Evolutionary conservation across 2,888 invertebrate species (phyloP).

Genomic region (Nemapogon koenigi): DNA sequence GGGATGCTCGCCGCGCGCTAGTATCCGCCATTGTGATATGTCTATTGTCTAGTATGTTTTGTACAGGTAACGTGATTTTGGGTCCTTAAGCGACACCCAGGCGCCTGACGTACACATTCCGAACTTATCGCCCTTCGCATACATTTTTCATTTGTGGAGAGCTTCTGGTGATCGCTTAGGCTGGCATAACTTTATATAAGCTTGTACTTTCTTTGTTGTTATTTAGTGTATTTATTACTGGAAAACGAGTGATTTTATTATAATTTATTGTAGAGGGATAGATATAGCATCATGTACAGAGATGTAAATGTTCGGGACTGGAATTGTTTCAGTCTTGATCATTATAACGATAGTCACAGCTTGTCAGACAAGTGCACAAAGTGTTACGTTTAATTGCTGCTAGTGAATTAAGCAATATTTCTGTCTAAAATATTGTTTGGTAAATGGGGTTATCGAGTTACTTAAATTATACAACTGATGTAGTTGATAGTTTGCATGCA

Average conservation of each 20-base stretch:
- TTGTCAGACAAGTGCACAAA: constrained; percentile 59
- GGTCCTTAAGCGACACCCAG: too few species aligned
- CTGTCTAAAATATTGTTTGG: too few species aligned
- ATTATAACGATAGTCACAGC: constrained; percentile 23
- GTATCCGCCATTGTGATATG: constrained; percentile 38
- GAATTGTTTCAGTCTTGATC: neutral
- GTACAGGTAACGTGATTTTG: too few species aligned
- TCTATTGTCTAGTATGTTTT: too few species aligned
- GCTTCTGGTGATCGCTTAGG: constrained; percentile 1
- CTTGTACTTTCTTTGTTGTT: constrained; percentile 39
- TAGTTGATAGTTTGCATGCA: constrained; percentile 5
- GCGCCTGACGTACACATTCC: constrained; percentile 8
- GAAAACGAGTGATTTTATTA: constrained; percentile 42
- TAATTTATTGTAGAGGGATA: constrained; percentile 40
- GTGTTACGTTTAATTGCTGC: constrained; percentile 34
- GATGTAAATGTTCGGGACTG: constrained; percentile 26
- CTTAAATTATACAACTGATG: constrained; percentile 4
- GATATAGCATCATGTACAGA: constrained; percentile 11
- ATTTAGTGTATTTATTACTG: constrained; percentile 55
- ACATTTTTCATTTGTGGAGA: neutral
- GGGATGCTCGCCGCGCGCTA: constrained; percentile 43
- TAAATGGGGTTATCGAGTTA: constrained; percentile 3
- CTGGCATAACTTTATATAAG: constrained; percentile 18
- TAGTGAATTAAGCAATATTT: constrained; percentile 40
- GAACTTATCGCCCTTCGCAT: neutral